Base-by-base conservation (phyloP, 2,113 vertebrate species). In the Lathamus discolor region DNA sequence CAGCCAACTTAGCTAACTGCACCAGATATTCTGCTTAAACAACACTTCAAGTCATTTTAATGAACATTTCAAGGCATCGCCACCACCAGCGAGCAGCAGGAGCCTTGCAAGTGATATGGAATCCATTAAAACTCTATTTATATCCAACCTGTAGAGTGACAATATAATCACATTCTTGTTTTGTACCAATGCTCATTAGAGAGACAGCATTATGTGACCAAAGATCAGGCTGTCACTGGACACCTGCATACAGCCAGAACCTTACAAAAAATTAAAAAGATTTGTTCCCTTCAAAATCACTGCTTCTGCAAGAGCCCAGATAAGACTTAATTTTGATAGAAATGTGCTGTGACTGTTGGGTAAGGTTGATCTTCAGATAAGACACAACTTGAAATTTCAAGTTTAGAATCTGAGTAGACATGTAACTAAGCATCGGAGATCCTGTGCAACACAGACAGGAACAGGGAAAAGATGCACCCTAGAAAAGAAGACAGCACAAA, bases 21-120 rank as follows among this genome's bases (percentile, higher is more conserved):
- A 64, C 1, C 3, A 97, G 92, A 88, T 83, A 78, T 64, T 75
- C 76, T 77, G 86, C 96, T 91, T 92, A 85, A 90, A 94, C 86
- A 97, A 94, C 88, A 94, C 85, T 93, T 90, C 31, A 67, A 93
- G 94, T 91, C 86, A 85, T 78, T 88, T 76, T 91, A 95, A 95
- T 95, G 93, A 96, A 94, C 88, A 67, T 93, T 93, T 97, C 88
- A 83, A 89, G 92, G 63, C 39, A 93, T 83, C 95, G 82, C 86
- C 90, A 91, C 54, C 51, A 77, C 78, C 31, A 73, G 90, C 11
- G 43, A 92, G 90, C 54, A 96, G 79, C n/a, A 41, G 79, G 83
- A 96, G 74, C 68, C 83, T 63, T 70, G 75, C 57, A 86, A 96
- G 89, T 33, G 70, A 95, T 92, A 88, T 1, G 4, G 88, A 91